These are phyloP conservation scores for Ceratina australensis DNA, from an alignment of 1,140 invertebrate genomes.

Conservation along the genomic window DNA sequence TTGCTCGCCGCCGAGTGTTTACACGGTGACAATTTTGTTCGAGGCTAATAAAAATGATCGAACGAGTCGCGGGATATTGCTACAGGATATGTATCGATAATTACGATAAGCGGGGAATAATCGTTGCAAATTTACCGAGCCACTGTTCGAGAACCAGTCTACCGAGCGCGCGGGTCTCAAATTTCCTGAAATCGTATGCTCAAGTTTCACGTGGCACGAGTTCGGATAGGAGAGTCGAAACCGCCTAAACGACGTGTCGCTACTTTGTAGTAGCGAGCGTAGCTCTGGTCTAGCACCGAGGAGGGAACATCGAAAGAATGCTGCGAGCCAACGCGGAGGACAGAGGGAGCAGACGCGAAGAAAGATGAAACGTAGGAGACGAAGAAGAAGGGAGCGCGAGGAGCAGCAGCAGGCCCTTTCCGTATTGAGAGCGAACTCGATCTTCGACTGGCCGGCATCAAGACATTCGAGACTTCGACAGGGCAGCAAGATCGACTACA, in stretches of 20 bases:
- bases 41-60: too few species aligned
- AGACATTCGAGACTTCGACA: conserved; percentile 77
- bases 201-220: not conserved
- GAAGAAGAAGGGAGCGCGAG: conserved; percentile 24
- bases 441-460: conserved; percentile 75
- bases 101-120: not conserved
- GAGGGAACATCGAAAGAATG: not conserved
- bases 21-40: too few species aligned
- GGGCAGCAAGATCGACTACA: conserved; percentile 77
- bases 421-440: conserved; percentile 73
- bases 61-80: too few species aligned
- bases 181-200: conserved; percentile 32
- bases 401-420: conserved; percentile 50
- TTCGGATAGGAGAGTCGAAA: not conserved
- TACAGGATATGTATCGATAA: not conserved
- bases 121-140: not conserved
- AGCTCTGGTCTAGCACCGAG: conserved; percentile 1
- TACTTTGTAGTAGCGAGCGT: conserved; percentile 33
- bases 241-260: not conserved
- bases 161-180: not conserved
- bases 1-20: too few species aligned
- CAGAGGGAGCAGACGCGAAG: not conserved
- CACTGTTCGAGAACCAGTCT: not conserved
- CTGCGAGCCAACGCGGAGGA: not conserved
- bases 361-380: not conserved